Evolutionary conservation across 1,140 invertebrate genomes (phyloP).

Genomic region (Ladona fulva): DNA sequence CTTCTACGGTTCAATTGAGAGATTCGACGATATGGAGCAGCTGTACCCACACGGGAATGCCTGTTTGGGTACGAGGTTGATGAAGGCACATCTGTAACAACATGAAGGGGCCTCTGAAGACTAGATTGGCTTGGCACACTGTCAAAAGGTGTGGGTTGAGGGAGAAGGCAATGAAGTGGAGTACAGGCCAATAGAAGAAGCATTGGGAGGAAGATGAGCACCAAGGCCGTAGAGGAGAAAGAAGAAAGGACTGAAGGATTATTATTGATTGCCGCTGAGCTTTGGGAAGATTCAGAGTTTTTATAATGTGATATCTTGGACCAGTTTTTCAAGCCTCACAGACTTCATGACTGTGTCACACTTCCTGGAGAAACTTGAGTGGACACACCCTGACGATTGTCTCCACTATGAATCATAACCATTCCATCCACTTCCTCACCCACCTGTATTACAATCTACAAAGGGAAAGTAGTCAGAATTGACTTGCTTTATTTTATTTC

Average conservation of each 20-base stretch:
- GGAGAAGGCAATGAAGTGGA: background rate
- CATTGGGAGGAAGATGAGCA: background rate
- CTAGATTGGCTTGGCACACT: background rate
- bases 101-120: background rate
- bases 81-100: background rate
- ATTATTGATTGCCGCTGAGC: background rate
- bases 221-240: background rate
- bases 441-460: slow-evolving; percentile 56
- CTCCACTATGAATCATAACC: slow-evolving; percentile 82
- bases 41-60: background rate
- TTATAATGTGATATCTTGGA: background rate
- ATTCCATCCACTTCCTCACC: slow-evolving; percentile 86
- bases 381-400: slow-evolving; percentile 77
- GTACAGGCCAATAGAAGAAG: background rate
- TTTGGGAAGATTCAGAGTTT: background rate
- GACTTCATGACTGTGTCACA: slow-evolving; percentile 44
- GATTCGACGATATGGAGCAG: background rate
- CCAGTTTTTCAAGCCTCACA: background rate
- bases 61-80: background rate
- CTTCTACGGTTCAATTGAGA: background rate
- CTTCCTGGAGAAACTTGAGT: slow-evolving; percentile 72
- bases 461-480: too few relatives aligned
- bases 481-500: too few relatives aligned
- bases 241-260: background rate
- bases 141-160: background rate